phyloP scores from a whole-genome alignment of 92 coral and sea anemone species.

The Epizoanthus stellaris region DNA sequence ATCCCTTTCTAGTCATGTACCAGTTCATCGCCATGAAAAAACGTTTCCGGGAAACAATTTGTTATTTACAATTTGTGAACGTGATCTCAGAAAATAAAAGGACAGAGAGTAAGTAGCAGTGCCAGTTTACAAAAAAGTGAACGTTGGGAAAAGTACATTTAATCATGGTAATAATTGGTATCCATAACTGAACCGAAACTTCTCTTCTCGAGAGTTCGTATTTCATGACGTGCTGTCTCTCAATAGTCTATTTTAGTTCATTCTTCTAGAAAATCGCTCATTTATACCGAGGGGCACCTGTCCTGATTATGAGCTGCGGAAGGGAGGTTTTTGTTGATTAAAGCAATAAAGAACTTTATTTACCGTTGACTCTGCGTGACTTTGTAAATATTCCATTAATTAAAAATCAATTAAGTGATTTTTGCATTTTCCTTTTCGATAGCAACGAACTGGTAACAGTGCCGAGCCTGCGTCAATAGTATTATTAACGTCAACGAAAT shows the following conservation, averaged over 20 bases:
- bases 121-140: too few relatives aligned
- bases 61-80: too few relatives aligned
- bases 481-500: not conserved
- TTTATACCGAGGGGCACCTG: constrained; percentile 10
- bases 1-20: too few relatives aligned
- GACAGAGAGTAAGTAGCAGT: too few relatives aligned
- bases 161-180: not conserved
- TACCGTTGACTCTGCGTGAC: constrained; percentile 26
- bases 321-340: constrained; percentile 10
- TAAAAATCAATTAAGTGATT: constrained; percentile 17
- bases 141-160: too few relatives aligned
- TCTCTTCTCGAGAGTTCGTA: not conserved
- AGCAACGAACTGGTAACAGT: constrained; percentile 1
- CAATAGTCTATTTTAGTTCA: constrained; percentile 5
- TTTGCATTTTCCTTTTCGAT: constrained; percentile 16
- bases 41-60: too few relatives aligned
- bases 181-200: not conserved
- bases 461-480: not conserved
- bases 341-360: constrained; percentile 25
- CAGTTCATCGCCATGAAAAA: too few relatives aligned
- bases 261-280: not conserved
- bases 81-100: too few relatives aligned
- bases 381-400: constrained; percentile 26
- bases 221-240: not conserved
- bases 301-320: constrained; percentile 12